phyloP scores from a whole-genome alignment of 1,140 invertebrate species.

The Plectrocnemia conspersa region DNA sequence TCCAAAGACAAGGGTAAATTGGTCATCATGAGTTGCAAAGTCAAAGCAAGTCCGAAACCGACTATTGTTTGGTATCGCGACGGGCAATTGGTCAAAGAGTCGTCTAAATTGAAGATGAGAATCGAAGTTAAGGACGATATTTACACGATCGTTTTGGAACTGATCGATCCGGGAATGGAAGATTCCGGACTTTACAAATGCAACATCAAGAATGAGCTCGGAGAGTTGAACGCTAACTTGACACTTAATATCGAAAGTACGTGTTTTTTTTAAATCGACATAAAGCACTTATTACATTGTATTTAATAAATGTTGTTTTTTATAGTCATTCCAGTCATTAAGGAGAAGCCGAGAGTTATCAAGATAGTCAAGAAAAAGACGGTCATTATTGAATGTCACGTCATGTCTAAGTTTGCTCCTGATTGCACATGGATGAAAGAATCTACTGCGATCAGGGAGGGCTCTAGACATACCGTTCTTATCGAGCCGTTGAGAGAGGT shows the following conservation, averaged over 20 bases:
- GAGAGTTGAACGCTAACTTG: constrained; percentile 94
- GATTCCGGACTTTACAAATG: constrained; percentile 98
- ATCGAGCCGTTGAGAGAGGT: constrained; percentile 76
- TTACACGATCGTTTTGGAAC: constrained; percentile 84
- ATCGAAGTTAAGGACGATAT: constrained; percentile 78
- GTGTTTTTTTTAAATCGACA: constrained; percentile 39
- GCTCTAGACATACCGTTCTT: constrained; percentile 66
- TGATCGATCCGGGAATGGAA: constrained; percentile 87
- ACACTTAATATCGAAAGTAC: constrained; percentile 97
- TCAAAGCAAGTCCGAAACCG: constrained; percentile 90
- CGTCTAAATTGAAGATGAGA: constrained; percentile 71
- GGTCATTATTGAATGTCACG: constrained; percentile 85
- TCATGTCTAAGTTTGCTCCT: constrained; percentile 82
- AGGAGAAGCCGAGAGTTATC: constrained; percentile 84
- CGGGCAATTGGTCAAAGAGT: constrained; percentile 71
- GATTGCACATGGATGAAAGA: constrained; percentile 89
- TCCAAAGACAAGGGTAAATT: constrained; percentile 93
- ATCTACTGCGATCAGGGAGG: constrained; percentile 69
- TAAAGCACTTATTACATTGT: constrained; percentile 7
- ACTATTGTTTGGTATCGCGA: constrained; percentile 90
- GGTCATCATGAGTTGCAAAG: constrained; percentile 96
- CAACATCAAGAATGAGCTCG: constrained; percentile 92
- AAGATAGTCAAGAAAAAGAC: constrained; percentile 86
- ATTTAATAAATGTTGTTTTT: constrained; percentile 39
- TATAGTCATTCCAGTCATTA: constrained; percentile 87